Base-by-base conservation (phyloP, 2,888 invertebrate genomes). In the Scrobipalpa costella region DNA sequence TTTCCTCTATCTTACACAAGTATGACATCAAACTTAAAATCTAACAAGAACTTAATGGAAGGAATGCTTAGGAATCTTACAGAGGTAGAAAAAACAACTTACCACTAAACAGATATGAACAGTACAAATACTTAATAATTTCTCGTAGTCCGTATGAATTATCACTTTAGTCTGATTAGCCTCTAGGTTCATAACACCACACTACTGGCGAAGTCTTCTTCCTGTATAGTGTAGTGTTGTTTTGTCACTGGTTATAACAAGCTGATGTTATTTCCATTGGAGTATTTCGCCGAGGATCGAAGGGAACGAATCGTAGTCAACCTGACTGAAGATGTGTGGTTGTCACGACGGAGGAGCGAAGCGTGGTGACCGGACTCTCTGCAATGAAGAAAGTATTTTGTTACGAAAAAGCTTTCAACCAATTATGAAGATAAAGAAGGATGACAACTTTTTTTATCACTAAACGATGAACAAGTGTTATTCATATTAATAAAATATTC, bases 361-460 rank as follows among this genome's bases (percentile, higher is more conserved):
- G 88, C 87, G n/a, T 86, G 89, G 1, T 79, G 80, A 0, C 85
- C 88, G 0, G 89, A 89, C 68, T 90, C 88, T 70, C 90, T 90
- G 81, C n/a, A 70, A 81, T 65, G 40, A 69, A 67, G 64, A 47
- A 15, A 15, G 1, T n/a, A 2, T 1, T 47, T 27, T 27, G 2
- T 19, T 17, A 50, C 0, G 9, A 11, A 17, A 50, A 0, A 8
- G 17, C 7, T 19, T 8, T n/a, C 0, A 49, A 49, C 7, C 19
- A n/a, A 17, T 17, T 17, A n/a, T n/a, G n/a, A n/a, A n/a, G n/a
- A n/a, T n/a, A n/a, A n/a, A n/a, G n/a, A n/a, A n/a, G n/a, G 27
- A 27, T 27, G 27, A 27, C 5, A 27, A 27, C n/a, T n/a, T n/a
- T n/a, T n/a, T n/a, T n/a, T n/a, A n/a, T n/a, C n/a, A n/a, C n/a